These are phyloP conservation scores for Otocyon megalotis DNA, from an alignment of 2,113 vertebrate species.

Conservation along the genomic window DNA sequence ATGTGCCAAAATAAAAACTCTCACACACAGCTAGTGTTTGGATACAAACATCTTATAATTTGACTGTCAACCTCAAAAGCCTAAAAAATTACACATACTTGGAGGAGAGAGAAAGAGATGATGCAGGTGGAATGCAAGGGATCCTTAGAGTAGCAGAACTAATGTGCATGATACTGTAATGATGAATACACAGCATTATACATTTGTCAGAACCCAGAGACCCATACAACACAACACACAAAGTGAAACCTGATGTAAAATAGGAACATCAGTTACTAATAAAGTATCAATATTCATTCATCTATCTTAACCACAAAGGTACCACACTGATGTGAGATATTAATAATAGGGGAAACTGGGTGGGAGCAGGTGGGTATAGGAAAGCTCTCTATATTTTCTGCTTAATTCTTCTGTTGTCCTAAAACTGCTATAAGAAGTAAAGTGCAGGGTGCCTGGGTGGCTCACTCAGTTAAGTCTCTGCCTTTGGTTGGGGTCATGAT, in stretches of 20 bases:
- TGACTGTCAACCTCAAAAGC: background rate
- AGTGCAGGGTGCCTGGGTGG: too few relatives aligned
- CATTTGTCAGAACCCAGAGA: background rate
- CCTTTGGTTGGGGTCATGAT: too few relatives aligned
- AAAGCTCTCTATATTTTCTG: background rate
- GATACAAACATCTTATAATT: constrained; percentile 30
- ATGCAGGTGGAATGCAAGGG: background rate
- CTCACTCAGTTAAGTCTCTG: too few relatives aligned
- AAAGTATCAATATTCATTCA: background rate
- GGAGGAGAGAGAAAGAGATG: background rate
- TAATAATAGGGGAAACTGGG: background rate
- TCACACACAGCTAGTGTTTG: background rate
- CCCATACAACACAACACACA: background rate
- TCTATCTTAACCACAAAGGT: background rate
- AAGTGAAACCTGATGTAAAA: background rate
- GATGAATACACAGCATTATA: background rate
- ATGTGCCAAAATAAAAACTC: background rate
- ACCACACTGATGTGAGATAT: background rate
- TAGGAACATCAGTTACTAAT: background rate
- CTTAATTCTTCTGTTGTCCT: background rate
- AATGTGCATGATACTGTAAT: background rate
- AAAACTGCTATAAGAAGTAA: background rate
- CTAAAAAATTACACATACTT: constrained; percentile 16
- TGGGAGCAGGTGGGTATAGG: too few relatives aligned
- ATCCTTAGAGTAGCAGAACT: background rate